Percentiles rank a stretch among this genome's conserved stretches.
These are phyloP conservation scores for Clivina fossor DNA, from an alignment of 2,888 invertebrate species.

Conservation along the genomic window DNA sequence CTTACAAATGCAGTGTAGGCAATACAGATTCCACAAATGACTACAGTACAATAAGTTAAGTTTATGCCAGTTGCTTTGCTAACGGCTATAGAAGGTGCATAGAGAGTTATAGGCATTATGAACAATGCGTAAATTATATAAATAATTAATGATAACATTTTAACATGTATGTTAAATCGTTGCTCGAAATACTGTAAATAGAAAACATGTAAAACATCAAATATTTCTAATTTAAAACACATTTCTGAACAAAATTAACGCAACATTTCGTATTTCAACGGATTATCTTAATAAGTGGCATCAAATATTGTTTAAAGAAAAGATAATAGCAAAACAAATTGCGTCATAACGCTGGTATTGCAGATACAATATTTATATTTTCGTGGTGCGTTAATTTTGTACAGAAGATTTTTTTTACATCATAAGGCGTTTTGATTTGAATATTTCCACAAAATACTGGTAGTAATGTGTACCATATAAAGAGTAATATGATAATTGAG, in stretches of 20 bases:
- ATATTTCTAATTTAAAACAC: too few relatives aligned
- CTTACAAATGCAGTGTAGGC: conserved; percentile 24
- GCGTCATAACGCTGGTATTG: too few relatives aligned
- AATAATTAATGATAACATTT: conserved; percentile 21
- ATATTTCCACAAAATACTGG: conserved; percentile 28
- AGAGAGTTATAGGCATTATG: conserved; percentile 21
- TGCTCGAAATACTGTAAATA: conserved; percentile 23
- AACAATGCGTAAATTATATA: conserved; percentile 18
- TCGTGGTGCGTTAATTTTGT: too few relatives aligned
- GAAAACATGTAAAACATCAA: too few relatives aligned
- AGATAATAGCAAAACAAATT: too few relatives aligned
- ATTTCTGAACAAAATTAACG: too few relatives aligned
- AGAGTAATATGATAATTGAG: not conserved
- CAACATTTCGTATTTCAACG: too few relatives aligned
- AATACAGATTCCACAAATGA: conserved; percentile 19
- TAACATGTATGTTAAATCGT: conserved; percentile 14
- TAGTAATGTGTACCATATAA: conserved; percentile 18
- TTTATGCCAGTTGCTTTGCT: conserved; percentile 11
- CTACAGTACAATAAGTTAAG: conserved; percentile 6
- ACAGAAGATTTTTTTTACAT: conserved; percentile 3
- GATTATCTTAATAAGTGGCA: too few relatives aligned
- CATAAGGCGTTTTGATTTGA: conserved; percentile 26
- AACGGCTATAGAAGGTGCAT: conserved; percentile 18
- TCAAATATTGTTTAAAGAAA: too few relatives aligned
- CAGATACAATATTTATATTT: too few relatives aligned